A percentile compares a stretch with the other conserved stretches of the same genome.
Evolutionary conservation across 2,113 vertebrate species (phyloP).

Genomic region (Hemichromis elongatus): DNA sequence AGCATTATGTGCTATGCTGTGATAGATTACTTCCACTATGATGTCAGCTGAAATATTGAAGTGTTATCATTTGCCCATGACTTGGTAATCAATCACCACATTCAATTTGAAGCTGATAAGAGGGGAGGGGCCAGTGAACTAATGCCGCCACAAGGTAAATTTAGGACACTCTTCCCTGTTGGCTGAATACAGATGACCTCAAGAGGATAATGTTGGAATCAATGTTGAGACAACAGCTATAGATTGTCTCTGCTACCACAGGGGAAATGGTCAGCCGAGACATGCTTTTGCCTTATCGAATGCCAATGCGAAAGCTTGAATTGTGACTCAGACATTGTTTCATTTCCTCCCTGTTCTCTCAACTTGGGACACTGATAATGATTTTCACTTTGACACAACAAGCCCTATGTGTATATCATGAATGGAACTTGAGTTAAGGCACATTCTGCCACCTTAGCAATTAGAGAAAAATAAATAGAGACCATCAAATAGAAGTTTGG

Average conservation of each 20-base stretch:
- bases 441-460: not conserved
- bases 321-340: not conserved
- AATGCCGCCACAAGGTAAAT: constrained; percentile 38
- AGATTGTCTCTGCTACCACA: constrained; percentile 32
- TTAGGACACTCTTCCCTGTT: constrained; percentile 29
- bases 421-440: not conserved
- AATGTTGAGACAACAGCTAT: constrained; percentile 54
- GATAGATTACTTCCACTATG: constrained; percentile 48
- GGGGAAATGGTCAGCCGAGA: not conserved
- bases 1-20: constrained; percentile 6
- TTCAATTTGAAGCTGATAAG: constrained; percentile 48
- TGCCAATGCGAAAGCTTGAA: not conserved
- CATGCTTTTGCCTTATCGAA: constrained; percentile 7
- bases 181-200: constrained; percentile 56
- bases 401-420: not conserved
- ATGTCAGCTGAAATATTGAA: constrained; percentile 51
- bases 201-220: constrained; percentile 51
- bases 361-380: not conserved
- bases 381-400: not conserved
- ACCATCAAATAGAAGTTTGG: constrained; percentile 19
- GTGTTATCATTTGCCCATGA: constrained; percentile 44
- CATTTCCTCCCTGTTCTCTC: not conserved
- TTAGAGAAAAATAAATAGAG: constrained; percentile 12
- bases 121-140: constrained; percentile 13
- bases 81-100: constrained; percentile 55